Evolutionary conservation across 2,888 invertebrate genomes (phyloP).

Genomic region (Asteroscopus sphinx): DNA sequence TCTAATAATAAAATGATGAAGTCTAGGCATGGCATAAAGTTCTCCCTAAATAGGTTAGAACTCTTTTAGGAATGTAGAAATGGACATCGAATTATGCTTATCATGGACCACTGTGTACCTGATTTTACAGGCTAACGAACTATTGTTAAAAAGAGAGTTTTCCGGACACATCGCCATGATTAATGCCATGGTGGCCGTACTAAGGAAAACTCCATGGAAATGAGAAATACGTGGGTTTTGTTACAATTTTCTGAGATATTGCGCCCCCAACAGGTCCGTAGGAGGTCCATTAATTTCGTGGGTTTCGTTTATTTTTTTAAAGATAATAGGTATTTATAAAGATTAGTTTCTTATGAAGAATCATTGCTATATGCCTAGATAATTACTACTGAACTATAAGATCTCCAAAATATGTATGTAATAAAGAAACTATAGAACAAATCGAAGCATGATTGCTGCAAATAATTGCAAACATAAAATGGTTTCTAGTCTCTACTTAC

Average conservation of each 20-base stretch:
- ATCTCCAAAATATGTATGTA: too few relatives aligned
- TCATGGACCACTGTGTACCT: slow-evolving; percentile 8
- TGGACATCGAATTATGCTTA: slow-evolving; percentile 11
- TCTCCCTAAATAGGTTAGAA: neutral
- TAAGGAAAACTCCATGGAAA: slow-evolving; percentile 12
- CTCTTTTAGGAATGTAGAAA: slow-evolving; percentile 1
- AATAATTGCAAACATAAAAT: too few relatives aligned
- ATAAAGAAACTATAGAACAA: too few relatives aligned
- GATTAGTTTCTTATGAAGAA: too few relatives aligned
- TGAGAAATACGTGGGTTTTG: slow-evolving; percentile 36
- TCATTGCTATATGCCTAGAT: too few relatives aligned
- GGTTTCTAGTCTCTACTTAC: neutral
- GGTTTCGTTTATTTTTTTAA: too few relatives aligned
- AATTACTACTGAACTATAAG: too few relatives aligned
- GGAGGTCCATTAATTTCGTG: too few relatives aligned
- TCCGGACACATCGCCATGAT: slow-evolving; percentile 46
- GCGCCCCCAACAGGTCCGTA: neutral
- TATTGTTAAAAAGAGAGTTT: slow-evolving; percentile 50
- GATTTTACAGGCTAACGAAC: slow-evolving; percentile 29
- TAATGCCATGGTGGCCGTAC: slow-evolving; percentile 36
- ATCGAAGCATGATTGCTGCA: too few relatives aligned
- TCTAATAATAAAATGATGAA: too few relatives aligned
- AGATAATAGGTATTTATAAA: too few relatives aligned
- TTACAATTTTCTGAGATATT: slow-evolving; percentile 3
- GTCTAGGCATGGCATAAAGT: too few relatives aligned